Evolutionary conservation across 1,140 invertebrate genomes (phyloP).

Genomic region (Orius laevigatus): DNA sequence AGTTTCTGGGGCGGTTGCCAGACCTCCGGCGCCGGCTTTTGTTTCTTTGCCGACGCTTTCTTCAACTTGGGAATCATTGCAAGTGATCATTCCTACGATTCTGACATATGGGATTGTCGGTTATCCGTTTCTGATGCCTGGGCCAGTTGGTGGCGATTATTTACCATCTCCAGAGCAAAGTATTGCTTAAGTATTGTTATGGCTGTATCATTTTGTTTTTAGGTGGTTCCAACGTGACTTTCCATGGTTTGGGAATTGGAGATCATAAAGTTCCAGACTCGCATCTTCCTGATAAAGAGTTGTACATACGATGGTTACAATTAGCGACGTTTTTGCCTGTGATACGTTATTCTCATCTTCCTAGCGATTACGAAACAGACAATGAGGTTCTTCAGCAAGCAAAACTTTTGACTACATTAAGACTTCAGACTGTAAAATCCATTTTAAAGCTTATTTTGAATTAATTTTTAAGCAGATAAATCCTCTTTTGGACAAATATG

Average conservation of each 20-base stretch:
- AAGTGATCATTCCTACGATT: conserved; percentile 63
- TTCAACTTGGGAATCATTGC: conserved; percentile 77
- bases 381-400: conserved; percentile 58
- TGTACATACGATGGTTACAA: conserved; percentile 90
- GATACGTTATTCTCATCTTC: conserved; percentile 77
- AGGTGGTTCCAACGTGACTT: not conserved
- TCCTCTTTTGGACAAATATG: conserved; percentile 55
- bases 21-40: conserved; percentile 71
- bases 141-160: conserved; percentile 74
- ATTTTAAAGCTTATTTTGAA: not conserved
- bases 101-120: conserved; percentile 73
- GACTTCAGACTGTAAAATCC: conserved; percentile 47
- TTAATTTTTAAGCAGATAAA: conserved; percentile 34
- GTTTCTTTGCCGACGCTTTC: conserved; percentile 70
- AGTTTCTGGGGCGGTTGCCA: conserved; percentile 60
- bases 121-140: conserved; percentile 82
- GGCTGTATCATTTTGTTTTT: not conserved
- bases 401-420: conserved; percentile 52
- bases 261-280: conserved; percentile 16
- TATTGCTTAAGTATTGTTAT: no score
- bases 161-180: conserved; percentile 1
- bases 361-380: conserved; percentile 64
- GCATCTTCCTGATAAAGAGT: conserved; percentile 33
- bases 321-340: conserved; percentile 81
- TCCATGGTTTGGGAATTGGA: conserved; percentile 10